These are phyloP conservation scores for Drosophila merina DNA, from an alignment of 2,888 invertebrate genomes.

Conservation along the genomic window DNA sequence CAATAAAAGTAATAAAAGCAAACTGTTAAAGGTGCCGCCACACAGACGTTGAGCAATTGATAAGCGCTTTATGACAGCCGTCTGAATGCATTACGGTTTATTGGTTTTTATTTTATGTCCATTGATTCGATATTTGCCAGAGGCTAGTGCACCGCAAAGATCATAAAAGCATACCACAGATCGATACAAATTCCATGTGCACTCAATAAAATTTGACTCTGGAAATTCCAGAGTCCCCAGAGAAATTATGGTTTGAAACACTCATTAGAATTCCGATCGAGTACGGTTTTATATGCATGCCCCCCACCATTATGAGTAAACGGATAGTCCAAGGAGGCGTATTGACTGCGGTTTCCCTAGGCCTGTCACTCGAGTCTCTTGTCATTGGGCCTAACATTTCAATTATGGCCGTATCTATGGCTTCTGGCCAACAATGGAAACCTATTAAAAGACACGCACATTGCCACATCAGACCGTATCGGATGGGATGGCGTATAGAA, in stretches of 20 bases:
- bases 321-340: slow-evolving; percentile 21
- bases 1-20: slow-evolving; percentile 52
- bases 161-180: slow-evolving; percentile 27
- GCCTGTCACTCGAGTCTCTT: slow-evolving; percentile 63
- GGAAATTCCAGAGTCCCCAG: slow-evolving; percentile 10
- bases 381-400: slow-evolving; percentile 64
- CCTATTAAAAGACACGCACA: slow-evolving; percentile 45
- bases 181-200: slow-evolving; percentile 26
- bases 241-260: not conserved
- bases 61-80: slow-evolving; percentile 54
- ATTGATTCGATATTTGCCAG: slow-evolving; percentile 30
- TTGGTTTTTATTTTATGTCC: slow-evolving; percentile 29
- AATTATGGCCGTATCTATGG: slow-evolving; percentile 57
- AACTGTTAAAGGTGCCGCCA: slow-evolving; percentile 48
- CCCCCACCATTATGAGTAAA: not conserved
- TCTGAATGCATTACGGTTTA: slow-evolving; percentile 34
- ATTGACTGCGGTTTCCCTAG: slow-evolving; percentile 32
- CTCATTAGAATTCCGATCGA: slow-evolving; percentile 28
- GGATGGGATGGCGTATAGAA: slow-evolving; percentile 15
- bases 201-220: slow-evolving; percentile 35
- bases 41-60: slow-evolving; percentile 57
- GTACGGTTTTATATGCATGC: slow-evolving; percentile 2
- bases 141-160: slow-evolving; percentile 18
- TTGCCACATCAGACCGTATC: slow-evolving; percentile 26
- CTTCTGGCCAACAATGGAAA: slow-evolving; percentile 55